phyloP scores from a whole-genome alignment of 2,797 vertebrate genomes.

The Anisognathus igniventris region DNA sequence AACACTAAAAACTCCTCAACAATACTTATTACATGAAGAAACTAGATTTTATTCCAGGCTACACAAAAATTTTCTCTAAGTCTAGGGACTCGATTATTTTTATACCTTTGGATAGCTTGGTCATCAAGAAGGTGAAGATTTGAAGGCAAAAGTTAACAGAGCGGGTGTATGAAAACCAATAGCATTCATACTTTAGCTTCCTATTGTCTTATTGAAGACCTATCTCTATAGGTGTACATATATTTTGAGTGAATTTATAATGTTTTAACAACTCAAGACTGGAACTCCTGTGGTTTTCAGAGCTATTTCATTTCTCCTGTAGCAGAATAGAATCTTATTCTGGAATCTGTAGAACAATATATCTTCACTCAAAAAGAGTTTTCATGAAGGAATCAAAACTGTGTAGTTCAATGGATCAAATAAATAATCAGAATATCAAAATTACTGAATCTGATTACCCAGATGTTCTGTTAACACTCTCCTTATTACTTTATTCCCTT shows the following conservation, averaged over 20 bases:
- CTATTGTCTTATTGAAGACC: not conserved
- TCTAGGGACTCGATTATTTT: not conserved
- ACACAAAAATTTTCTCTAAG: not conserved
- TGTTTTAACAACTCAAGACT: not conserved
- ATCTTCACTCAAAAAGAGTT: not conserved
- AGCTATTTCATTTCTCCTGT: not conserved
- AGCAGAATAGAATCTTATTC: accelerated
- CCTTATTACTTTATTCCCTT: not conserved
- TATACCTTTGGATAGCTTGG: not conserved
- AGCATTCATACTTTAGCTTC: not conserved
- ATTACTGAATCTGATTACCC: not conserved
- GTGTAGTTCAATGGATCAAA: not conserved
- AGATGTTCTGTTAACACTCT: not conserved
- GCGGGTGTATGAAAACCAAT: not conserved
- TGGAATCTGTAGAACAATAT: not conserved
- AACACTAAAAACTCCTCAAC: accelerated
- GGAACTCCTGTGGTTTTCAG: not conserved
- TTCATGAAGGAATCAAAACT: not conserved
- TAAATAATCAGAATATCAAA: not conserved
- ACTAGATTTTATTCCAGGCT: not conserved
- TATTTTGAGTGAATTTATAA: not conserved
- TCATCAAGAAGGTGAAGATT: not conserved
- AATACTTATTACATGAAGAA: not conserved
- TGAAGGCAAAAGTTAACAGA: not conserved
- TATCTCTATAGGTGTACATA: not conserved